These are phyloP conservation scores for Dryobates pubescens DNA, from an alignment of 2,797 vertebrate genomes.

Conservation along the genomic window DNA sequence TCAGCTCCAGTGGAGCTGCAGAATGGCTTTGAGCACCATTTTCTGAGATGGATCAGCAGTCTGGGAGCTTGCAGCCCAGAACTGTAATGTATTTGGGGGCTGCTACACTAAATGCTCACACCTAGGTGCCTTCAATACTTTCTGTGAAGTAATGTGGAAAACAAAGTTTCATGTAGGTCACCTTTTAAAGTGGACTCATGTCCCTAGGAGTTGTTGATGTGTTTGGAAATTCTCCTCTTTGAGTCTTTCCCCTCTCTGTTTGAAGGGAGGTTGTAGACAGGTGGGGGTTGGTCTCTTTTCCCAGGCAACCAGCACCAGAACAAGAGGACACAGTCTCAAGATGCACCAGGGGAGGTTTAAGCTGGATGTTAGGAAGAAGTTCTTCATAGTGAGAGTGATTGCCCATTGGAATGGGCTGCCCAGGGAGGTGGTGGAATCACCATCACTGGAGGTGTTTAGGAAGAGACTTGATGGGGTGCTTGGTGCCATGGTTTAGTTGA, in stretches of 20 bases:
- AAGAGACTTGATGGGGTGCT: no score
- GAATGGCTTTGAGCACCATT: neutral
- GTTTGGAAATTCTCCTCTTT: neutral
- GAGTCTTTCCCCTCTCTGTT: neutral
- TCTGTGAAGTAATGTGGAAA: neutral
- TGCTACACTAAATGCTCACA: neutral
- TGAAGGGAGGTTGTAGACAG: no score
- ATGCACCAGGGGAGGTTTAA: no score
- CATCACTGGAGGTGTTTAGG: no score
- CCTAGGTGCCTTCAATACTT: neutral
- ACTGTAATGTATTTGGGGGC: neutral
- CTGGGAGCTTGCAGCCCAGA: neutral
- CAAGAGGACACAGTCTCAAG: no score
- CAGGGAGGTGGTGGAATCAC: no score
- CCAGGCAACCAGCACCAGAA: no score
- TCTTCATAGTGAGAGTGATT: no score
- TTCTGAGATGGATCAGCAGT: neutral
- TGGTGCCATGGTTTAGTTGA: no score
- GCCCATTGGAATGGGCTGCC: no score
- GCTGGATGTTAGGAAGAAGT: no score
- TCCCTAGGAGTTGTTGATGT: neutral
- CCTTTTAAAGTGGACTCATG: accelerated
- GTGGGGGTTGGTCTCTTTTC: no score
- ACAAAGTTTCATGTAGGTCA: neutral
- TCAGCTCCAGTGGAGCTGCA: neutral